Base-by-base conservation (phyloP, 2,888 invertebrate species). In the Megamerina dolium region DNA sequence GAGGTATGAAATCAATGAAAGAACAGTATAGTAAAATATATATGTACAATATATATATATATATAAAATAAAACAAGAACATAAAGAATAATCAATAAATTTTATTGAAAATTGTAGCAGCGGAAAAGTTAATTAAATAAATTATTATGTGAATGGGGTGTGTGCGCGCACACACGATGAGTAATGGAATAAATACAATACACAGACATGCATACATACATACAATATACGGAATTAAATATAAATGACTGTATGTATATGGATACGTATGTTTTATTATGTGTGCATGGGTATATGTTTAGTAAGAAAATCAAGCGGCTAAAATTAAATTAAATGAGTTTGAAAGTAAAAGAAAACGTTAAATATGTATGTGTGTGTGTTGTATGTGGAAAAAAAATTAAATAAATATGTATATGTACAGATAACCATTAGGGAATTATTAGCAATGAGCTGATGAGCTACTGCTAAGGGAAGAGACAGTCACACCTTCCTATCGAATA, bases 111-210 rank as follows among this genome's bases (percentile, higher is more conserved):
- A 45, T 50, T 52, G 41, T 52, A 41, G 46, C 33, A 27, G 37
- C 18, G 37, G 33, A 39, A 51, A 51, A 51, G 44, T 51, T 51
- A 51, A 51, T 51, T 51, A 51, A 51, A 49, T 51, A 51, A 51
- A 51, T 51, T 51, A 51, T 49, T 51, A 46, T 49, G 43, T 47
- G 49, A 51, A 49, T 49, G 49, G 47, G 49, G 47, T 47, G 49
- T 51, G 45, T 16, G 16, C 33, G 45, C 33, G 16, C 33, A 33
- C 17, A 14, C 8, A 18, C 18, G 12, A 41, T 32, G 26, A 41
- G 39, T 39, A 45, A 43, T 43, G 41, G 36, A 41, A 17, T 23
- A n/a, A 16, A 13, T 19, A 12, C n/a, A 10, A n/a, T n/a, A n/a
- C n/a, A n/a, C n/a, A n/a, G n/a, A n/a, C n/a, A n/a, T n/a, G n/a